Percentiles rank a stretch among this genome's conserved stretches.
These are phyloP conservation scores for cat (Felis catus) DNA, from an alignment of 2,113 vertebrate genomes.

Conservation along the genomic window F.catus_Fca126_mat1.0 CM031415.1:190788501-190789000, in stretches of 20 bases:
- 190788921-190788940: background rate
- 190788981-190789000: background rate
- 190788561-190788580: background rate
- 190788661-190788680: background rate
- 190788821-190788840: background rate
- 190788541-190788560: background rate
- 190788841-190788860: background rate
- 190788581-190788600: background rate
- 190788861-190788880: background rate
- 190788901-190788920: background rate
- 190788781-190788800: background rate
- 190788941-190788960: constrained; percentile 15
- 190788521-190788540: background rate
- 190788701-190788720: background rate
- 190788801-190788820: background rate
- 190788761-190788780: background rate
- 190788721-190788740: background rate
- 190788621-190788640: background rate
- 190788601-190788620: background rate
- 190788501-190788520: background rate
- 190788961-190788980: background rate
- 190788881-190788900: background rate
- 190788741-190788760: background rate
- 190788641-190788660: background rate
- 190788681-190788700: background rate